phyloP scores from a whole-genome alignment of 2,113 vertebrate genomes.

The Nematolebias whitei region DNA sequence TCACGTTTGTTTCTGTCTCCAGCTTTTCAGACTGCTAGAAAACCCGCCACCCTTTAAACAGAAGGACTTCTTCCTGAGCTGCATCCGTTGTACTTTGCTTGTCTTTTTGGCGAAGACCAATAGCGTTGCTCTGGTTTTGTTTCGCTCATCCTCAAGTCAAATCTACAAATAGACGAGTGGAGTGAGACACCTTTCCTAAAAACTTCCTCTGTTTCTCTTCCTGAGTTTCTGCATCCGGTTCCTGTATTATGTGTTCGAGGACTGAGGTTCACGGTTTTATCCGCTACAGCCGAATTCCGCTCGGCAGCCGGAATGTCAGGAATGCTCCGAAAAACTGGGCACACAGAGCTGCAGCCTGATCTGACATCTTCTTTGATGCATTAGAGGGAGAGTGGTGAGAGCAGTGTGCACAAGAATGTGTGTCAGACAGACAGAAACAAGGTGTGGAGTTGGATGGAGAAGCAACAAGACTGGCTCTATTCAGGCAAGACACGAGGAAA shows the following conservation, averaged over 20 bases:
- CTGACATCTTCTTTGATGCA: slow-evolving; percentile 58
- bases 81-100: neutral
- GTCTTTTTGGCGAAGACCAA: slow-evolving; percentile 27
- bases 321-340: slow-evolving; percentile 42
- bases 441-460: slow-evolving; percentile 7
- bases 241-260: slow-evolving; percentile 21
- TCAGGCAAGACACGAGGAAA: slow-evolving; percentile 28
- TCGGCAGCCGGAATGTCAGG: slow-evolving; percentile 54
- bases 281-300: slow-evolving; percentile 48
- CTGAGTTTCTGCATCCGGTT: slow-evolving; percentile 25
- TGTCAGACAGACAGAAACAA: slow-evolving; percentile 23
- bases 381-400: slow-evolving; percentile 25
- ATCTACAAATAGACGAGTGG: slow-evolving; percentile 29
- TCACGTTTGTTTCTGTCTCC: slow-evolving; percentile 39
- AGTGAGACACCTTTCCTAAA: slow-evolving; percentile 7
- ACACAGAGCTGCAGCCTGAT: slow-evolving; percentile 15
- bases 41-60: slow-evolving; percentile 57
- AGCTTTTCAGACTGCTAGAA: slow-evolving; percentile 51
- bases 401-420: slow-evolving; percentile 9
- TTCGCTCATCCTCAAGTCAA: slow-evolving; percentile 21
- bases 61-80: slow-evolving; percentile 54
- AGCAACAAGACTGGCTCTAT: slow-evolving; percentile 18
- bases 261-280: slow-evolving; percentile 32
- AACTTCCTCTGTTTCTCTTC: slow-evolving; percentile 22
- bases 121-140: slow-evolving; percentile 16